Evolutionary conservation across 2,888 invertebrate species (phyloP).

Genomic region (Drosophila mettleri): DNA sequence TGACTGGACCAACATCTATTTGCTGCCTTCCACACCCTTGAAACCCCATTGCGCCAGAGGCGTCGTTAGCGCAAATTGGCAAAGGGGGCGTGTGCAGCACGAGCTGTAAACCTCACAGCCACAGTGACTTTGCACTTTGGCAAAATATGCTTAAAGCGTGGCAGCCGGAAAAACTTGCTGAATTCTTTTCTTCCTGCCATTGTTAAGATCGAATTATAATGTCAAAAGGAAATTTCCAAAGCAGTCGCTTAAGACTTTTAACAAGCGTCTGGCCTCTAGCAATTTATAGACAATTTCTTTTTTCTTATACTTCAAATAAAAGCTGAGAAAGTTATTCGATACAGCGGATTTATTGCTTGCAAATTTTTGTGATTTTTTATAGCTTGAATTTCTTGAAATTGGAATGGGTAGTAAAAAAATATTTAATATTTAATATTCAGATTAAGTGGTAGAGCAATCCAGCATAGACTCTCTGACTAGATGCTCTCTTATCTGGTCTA

Average conservation of each 20-base stretch:
- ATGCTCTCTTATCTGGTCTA: too few relatives aligned
- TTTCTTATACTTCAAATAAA: not conserved
- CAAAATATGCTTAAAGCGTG: conserved; percentile 10
- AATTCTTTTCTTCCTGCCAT: conserved; percentile 11
- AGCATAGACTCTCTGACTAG: too few relatives aligned
- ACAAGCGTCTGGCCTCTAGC: not conserved
- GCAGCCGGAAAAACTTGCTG: conserved; percentile 18
- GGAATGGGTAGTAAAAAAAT: too few relatives aligned
- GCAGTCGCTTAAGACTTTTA: not conserved
- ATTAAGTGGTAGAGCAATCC: too few relatives aligned
- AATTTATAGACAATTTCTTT: not conserved
- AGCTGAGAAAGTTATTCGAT: not conserved
- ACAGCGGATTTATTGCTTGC: not conserved
- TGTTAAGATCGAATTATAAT: conserved; percentile 16
- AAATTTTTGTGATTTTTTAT: not conserved
- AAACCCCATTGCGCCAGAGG: conserved; percentile 55
- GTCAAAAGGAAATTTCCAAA: conserved; percentile 9
- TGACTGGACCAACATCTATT: conserved; percentile 39
- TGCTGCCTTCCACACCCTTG: conserved; percentile 6
- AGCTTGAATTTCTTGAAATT: not conserved
- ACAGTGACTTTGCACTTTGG: conserved; percentile 50
- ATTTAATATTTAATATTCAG: too few relatives aligned
- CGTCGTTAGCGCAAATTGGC: conserved; percentile 69
- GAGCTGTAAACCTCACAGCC: conserved; percentile 13
- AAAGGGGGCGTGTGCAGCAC: conserved; percentile 37